phyloP scores from a whole-genome alignment of 2,113 vertebrate genomes.

The Festucalex cinctus region DNA sequence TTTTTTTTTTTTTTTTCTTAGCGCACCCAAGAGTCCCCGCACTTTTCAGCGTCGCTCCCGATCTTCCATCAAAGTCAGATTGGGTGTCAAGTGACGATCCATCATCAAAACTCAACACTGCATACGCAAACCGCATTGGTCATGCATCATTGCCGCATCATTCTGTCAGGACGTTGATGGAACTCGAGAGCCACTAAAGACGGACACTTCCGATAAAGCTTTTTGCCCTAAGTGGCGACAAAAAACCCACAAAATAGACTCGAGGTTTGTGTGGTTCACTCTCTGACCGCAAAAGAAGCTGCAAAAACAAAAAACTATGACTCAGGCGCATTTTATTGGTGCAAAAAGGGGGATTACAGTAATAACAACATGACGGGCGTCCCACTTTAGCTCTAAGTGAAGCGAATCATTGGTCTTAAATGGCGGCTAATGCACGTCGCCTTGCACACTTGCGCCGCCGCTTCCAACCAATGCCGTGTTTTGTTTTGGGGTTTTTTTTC shows the following conservation, averaged over 20 bases:
- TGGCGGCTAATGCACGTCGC: not conserved
- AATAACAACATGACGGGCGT: not conserved
- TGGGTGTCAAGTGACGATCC: constrained; percentile 18
- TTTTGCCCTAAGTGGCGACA: not conserved
- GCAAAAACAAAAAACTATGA: not conserved
- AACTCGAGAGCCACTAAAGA: constrained; percentile 24
- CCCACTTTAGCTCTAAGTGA: not conserved
- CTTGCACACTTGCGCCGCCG: not conserved
- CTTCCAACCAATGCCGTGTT: not conserved
- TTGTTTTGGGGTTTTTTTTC: no score
- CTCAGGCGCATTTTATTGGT: not conserved
- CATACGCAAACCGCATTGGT: constrained; percentile 9
- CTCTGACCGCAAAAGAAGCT: constrained; percentile 1
- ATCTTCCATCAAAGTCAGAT: constrained; percentile 19
- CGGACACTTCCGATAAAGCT: not conserved
- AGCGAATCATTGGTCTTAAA: not conserved
- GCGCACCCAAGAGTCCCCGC: not conserved
- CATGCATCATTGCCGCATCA: constrained; percentile 38
- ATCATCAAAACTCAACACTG: constrained; percentile 18
- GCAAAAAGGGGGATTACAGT: not conserved
- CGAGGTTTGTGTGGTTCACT: not conserved
- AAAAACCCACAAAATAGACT: not conserved
- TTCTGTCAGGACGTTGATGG: constrained; percentile 39
- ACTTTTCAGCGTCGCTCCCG: not conserved
- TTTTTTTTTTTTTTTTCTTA: not conserved